Evolutionary conservation across 2,888 invertebrate species (phyloP), one percentile per base, ranked within the genome.

Genomic region (Drosophila leonis): DNA sequence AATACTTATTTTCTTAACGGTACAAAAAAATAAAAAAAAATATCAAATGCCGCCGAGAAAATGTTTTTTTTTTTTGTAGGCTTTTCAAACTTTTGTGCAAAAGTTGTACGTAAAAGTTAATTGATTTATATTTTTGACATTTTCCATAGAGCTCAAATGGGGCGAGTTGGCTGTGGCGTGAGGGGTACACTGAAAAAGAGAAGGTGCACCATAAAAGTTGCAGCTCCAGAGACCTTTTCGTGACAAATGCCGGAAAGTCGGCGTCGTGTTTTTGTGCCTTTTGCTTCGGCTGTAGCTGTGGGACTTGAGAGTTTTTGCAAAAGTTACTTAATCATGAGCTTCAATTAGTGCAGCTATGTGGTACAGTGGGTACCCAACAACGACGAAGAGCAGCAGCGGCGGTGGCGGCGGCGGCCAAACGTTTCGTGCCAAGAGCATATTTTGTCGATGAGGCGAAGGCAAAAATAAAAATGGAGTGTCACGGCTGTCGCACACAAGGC

Each of bases 381-480:
- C 29, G 20, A 31, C 49, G 24, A 31, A 51, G 2, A 24, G 24
- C 24, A 24, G 24, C 24, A 24, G 24, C 24, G 24, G 24, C 37
- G 61, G 27, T 2, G 9, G 13, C 15, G 46, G 9, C 46, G 46
- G 15, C 24, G 65, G 69, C 68, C 74, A 80, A 75, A 73, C 79
- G 69, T 82, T 75, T 84, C 77, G 79, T 83, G 86, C 83, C 83
- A 83, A 80, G 75, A 67, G 78, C 78, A 72, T 62, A 72, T 80
- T 74, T 67, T 65, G 68, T 62, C 77, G 64, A 75, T 77, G 75
- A 68, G 72, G 70, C 72, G 73, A 60, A 56, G 71, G 55, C 55
- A 86, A 86, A 86, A 88, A 52, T 86, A 88, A 86, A 83, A 86
- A 86, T 86, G 86, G 86, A 86, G 86, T 86, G 86, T 84, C 87